Conservation (phyloP, 1,140 invertebrate species). For the Anoplolepis gracilipes region DNA sequence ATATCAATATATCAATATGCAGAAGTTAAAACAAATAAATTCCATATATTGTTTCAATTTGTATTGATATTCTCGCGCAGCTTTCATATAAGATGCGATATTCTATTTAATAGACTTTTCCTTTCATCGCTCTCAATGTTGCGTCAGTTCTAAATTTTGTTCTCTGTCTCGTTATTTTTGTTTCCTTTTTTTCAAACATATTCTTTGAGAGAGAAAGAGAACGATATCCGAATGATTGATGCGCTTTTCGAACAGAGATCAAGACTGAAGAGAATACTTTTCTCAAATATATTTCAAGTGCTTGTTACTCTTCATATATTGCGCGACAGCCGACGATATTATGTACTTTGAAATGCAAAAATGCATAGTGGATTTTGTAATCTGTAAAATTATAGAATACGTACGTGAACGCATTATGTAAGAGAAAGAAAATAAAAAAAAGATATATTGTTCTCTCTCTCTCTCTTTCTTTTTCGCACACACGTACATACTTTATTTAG, state of each 20-base stretch:
- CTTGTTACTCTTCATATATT: constrained; percentile 28
- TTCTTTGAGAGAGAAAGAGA: constrained; percentile 22
- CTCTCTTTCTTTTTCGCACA: too few species aligned
- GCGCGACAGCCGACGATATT: constrained; percentile 24
- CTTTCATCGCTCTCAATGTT: constrained; percentile 37
- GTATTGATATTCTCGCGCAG: neutral
- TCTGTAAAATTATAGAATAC: neutral
- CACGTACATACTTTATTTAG: too few species aligned
- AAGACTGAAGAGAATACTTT: constrained; percentile 70
- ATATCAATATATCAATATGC: neutral
- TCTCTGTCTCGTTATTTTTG: constrained; percentile 37
- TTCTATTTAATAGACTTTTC: constrained; percentile 14
- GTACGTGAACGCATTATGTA: neutral
- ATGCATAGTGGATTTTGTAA: constrained; percentile 20
- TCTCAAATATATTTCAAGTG: constrained; percentile 45
- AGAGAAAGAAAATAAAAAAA: neutral
- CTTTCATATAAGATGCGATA: neutral
- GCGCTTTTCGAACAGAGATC: constrained; percentile 69
- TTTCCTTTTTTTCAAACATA: constrained; percentile 34
- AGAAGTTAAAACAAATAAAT: neutral
- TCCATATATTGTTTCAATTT: neutral
- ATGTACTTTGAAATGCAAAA: constrained; percentile 27
- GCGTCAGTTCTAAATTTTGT: constrained; percentile 64
- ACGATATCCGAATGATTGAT: constrained; percentile 69
- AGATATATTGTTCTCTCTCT: neutral